Evolutionary conservation across 2,888 invertebrate species (phyloP).

Genomic region (Drosophila siamana): DNA sequence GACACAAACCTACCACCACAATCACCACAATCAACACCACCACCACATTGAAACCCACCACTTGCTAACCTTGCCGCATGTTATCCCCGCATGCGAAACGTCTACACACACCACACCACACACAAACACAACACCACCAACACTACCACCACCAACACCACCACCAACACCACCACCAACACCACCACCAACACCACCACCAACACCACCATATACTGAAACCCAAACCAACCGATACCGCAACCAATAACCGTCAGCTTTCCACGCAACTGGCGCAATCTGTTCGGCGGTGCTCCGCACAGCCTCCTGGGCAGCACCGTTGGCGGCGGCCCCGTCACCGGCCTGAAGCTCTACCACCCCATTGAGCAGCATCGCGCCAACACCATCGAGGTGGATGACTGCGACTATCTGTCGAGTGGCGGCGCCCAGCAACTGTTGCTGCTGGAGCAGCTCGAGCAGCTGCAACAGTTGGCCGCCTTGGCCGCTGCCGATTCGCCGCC

Average conservation of each 20-base stretch:
- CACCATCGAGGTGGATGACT: slow-evolving; percentile 84
- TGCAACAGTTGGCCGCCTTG: slow-evolving; percentile 81
- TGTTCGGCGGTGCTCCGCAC: slow-evolving; percentile 73
- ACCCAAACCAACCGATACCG: slow-evolving; percentile 19
- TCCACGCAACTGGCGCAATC: slow-evolving; percentile 84
- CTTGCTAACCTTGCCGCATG: slow-evolving; percentile 20
- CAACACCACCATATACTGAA: no score
- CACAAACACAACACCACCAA: no score
- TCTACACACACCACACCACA: slow-evolving; percentile 23
- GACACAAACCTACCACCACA: slow-evolving; percentile 38
- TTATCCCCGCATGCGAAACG: slow-evolving; percentile 30
- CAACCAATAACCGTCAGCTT: slow-evolving; percentile 77
- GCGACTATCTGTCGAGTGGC: slow-evolving; percentile 76
- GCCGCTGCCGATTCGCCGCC: slow-evolving; percentile 83
- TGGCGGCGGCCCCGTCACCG: slow-evolving; percentile 66
- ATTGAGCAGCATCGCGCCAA: slow-evolving; percentile 84
- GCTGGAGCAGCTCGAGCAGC: slow-evolving; percentile 82
- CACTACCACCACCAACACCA: no score
- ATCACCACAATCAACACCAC: no score
- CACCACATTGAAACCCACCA: slow-evolving; percentile 18
- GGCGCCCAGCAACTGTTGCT: slow-evolving; percentile 78
- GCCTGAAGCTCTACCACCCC: slow-evolving; percentile 52
- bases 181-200: no score
- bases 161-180: no score
- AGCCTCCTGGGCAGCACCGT: slow-evolving; percentile 55